Base-by-base conservation (phyloP, 2,113 vertebrate genomes). In the Sclerurus mexicanus region DNA sequence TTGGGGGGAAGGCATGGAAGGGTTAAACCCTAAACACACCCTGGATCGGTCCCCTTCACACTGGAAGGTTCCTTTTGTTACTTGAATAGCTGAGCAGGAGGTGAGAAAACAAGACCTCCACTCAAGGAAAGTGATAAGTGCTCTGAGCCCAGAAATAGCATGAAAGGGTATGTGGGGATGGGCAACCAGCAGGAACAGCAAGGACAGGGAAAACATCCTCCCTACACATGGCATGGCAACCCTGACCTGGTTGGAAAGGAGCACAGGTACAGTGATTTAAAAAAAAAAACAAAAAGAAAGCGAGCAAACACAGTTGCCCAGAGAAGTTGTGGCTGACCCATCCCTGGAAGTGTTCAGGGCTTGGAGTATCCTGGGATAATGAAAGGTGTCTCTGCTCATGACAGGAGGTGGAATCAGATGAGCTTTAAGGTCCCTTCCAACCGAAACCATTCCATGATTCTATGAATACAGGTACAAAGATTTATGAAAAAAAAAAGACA, bases 121-220 rank as follows among this genome's bases (percentile, higher is more conserved):
- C 50, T 80, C 72, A 42, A 66, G 64, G 62, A 90, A 46, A 39
- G 93, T 77, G 92, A 2, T 39, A 66, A 94, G 73, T 89, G 89
- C 89, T 95, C 82, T 80, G 83, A 88, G 85, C 62, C 67, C 79
- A 92, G 78, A 77, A 90, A 90, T 2, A 74, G 74, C 63, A 63
- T 56, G 4, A 20, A 9, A 27, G 37, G 40, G 39, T 6, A 30
- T 0, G 1, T 17, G 17, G 74, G 66, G 46, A 69, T 30, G 47
- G 59, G 42, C 79, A 88, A 72, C 25, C 66, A 82, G 49, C 67
- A 76, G 55, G 53, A 87, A 44, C 40, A 73, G 56, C 69, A 56
- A 39, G 80, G n/a, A 55, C 9, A 47, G 24, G 12, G 63, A 82
- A 85, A 73, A 76, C 46, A 55, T 28, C 56, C 52, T 94, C 79